phyloP scores from a whole-genome alignment of 2,113 vertebrate species.

The Phylloscopus whistleri region DNA sequence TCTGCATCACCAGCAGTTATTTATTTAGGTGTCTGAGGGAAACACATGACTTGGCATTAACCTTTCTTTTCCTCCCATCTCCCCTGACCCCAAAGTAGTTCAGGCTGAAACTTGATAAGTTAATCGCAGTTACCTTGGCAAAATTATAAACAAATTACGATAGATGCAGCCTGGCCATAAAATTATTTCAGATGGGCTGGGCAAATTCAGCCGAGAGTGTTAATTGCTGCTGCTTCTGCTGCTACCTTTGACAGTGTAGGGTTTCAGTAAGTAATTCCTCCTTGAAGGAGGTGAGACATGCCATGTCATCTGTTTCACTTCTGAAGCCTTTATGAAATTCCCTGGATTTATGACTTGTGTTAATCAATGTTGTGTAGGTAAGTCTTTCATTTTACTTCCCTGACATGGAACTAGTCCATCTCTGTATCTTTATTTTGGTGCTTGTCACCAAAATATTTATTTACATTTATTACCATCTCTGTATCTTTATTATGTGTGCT shows the following conservation, averaged over 20 bases:
- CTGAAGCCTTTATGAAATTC: constrained; percentile 15
- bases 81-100: neutral
- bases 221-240: constrained; percentile 41
- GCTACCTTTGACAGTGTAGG: constrained; percentile 14
- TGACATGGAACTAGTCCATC: neutral
- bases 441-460: neutral
- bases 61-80: neutral
- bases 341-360: neutral
- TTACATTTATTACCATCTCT: neutral
- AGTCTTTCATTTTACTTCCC: neutral
- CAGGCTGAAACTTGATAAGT: constrained; percentile 16
- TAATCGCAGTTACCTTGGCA: constrained; percentile 18
- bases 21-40: constrained; percentile 7
- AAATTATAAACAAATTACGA: constrained; percentile 36
- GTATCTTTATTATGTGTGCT: neutral
- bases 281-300: constrained; percentile 10
- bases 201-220: neutral
- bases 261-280: constrained; percentile 46
- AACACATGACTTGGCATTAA: neutral
- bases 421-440: neutral
- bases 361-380: neutral
- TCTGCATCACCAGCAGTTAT: neutral
- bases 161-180: constrained; percentile 6
- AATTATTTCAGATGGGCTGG: constrained; percentile 25
- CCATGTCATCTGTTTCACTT: neutral